Evolutionary conservation across 1,140 invertebrate species (phyloP), one percentile per base, ranked within the genome.

Genomic region (Drosophila truncata): DNA sequence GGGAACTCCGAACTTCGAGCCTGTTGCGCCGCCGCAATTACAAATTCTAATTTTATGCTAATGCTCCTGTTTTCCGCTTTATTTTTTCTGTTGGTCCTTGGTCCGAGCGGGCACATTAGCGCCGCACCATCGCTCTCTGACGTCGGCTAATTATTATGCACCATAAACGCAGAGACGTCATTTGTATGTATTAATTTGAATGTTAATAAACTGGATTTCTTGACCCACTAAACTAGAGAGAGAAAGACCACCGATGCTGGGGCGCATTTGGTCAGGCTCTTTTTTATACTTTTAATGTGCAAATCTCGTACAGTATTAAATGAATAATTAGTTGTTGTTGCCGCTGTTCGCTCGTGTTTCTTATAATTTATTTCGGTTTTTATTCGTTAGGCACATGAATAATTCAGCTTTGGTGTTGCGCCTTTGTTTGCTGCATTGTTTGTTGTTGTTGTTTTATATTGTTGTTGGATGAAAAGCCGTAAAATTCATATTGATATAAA

Each of bases 11-110:
- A 37, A 13, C 33, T 42, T 20, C 18, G 55, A 62, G 74, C 80
- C 88, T 91, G 84, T 82, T 84, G 88, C 88, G 83, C 78, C 88
- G 81, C 69, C 84, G 88, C 87, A 91, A 91, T 91, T 91, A 91
- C 87, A 91, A 91, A 91, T 91, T 91, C 88, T 91, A 91, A 91
- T 91, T 82, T 91, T 91, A 91, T 91, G 87, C 84, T 91, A 91
- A 91, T 88, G 81, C 85, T 74, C 33, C 44, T 78, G 78, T 64
- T 79, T 62, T 49, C 33, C 33, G 63, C 44, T 37, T 57, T 44
- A 62, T 74, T 78, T 60, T 64, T 37, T 39, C 46, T 35, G 60
- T 67, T 65, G 62, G 66, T 91, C 78, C 82, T 90, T 82, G 59
- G 58, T 71, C 60, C 39, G 62, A 44, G 42, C 31, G 29, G 39